Percentiles rank a stretch among this genome's conserved stretches.
Evolutionary conservation across 2,888 invertebrate species (phyloP).

Genomic region (Acleris holmiana): DNA sequence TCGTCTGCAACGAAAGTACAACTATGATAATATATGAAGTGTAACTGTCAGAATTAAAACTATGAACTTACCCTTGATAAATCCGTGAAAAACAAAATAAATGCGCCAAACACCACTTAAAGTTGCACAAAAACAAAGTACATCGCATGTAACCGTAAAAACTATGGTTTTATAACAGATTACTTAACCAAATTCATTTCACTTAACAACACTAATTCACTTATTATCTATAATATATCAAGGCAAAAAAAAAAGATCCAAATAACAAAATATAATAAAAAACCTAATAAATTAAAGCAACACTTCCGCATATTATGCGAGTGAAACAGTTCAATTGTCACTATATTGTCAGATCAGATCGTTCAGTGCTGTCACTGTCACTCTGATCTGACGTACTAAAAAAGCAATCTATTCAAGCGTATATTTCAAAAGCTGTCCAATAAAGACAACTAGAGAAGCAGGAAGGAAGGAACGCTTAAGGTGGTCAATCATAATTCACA

Average conservation of each 20-base stretch:
- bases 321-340: too few relatives aligned
- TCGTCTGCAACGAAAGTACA: too few relatives aligned
- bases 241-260: constrained; percentile 16
- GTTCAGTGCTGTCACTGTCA: too few relatives aligned
- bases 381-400: background rate
- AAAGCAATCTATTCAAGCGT: constrained; percentile 8
- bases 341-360: too few relatives aligned
- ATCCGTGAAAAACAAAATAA: constrained; percentile 4
- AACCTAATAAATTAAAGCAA: constrained; percentile 24
- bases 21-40: background rate
- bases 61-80: constrained; percentile 14
- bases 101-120: constrained; percentile 18
- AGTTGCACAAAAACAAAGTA: constrained; percentile 26
- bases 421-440: background rate
- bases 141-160: constrained; percentile 22
- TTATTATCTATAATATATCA: constrained; percentile 16
- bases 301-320: constrained; percentile 2
- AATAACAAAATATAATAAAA: constrained; percentile 29
- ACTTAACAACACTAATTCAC: constrained; percentile 1
- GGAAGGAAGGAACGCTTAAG: too few relatives aligned
- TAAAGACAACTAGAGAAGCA: background rate
- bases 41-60: too few relatives aligned
- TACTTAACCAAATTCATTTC: constrained; percentile 20
- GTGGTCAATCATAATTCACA: too few relatives aligned
- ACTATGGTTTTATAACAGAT: constrained; percentile 4